phyloP scores from a whole-genome alignment of 2,888 invertebrate species.

The Eudasyphora cyanicolor region DNA sequence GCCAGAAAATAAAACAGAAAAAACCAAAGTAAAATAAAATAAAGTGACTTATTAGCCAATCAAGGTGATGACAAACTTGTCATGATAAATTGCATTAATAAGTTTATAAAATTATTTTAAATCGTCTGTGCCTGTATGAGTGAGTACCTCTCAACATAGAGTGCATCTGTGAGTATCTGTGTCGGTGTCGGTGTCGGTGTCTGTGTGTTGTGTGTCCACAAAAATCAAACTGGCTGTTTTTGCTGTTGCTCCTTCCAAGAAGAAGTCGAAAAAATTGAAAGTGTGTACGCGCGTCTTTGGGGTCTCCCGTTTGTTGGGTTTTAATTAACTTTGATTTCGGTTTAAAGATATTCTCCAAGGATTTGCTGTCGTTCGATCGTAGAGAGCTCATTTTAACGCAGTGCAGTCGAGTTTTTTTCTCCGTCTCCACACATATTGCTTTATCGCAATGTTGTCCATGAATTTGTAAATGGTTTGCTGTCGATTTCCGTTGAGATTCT shows the following conservation, averaged over 20 bases:
- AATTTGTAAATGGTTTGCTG: conserved; percentile 36
- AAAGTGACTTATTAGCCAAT: conserved; percentile 60
- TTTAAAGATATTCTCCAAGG: conserved; percentile 46
- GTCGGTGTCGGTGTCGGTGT: background rate
- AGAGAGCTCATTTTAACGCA: background rate
- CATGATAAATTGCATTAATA: conserved; percentile 58
- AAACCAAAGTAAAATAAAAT: conserved; percentile 9
- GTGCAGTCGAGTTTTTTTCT: background rate
- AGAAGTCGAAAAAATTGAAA: conserved; percentile 2
- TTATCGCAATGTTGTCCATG: background rate
- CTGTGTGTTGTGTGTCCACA: background rate
- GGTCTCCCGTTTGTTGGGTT: background rate
- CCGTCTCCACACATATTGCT: background rate
- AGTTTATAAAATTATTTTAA: conserved; percentile 55
- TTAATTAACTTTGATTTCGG: conserved; percentile 39
- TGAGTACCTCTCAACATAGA: no score
- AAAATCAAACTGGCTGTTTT: conserved; percentile 37
- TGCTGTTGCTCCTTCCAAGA: background rate
- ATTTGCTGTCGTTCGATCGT: conserved; percentile 8
- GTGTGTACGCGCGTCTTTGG: background rate
- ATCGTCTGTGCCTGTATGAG: background rate
- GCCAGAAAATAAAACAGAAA: background rate
- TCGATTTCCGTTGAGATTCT: conserved; percentile 41
- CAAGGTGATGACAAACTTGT: conserved; percentile 61
- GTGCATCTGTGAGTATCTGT: no score